Evolutionary conservation across 2,797 vertebrate species (phyloP).

Genomic region (Rhinogobio ventralis): DNA sequence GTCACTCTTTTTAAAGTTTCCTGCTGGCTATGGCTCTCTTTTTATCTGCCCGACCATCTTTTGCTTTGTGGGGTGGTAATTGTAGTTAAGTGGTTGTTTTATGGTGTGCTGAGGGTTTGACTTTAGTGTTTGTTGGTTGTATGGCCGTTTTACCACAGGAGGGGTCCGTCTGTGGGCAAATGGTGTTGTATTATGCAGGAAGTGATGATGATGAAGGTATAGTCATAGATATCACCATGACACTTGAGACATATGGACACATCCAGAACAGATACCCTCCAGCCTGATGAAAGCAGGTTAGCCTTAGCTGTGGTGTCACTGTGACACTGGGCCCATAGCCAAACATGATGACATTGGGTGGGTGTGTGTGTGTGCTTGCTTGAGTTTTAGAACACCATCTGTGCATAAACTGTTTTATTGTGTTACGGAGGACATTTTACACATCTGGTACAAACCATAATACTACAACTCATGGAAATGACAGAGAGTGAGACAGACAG

Average conservation of each 20-base stretch:
- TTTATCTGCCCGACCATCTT: conserved; percentile 14
- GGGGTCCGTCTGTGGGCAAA: not conserved
- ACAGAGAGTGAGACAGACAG: not conserved
- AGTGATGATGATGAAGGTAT: not conserved
- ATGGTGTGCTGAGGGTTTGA: conserved; percentile 15
- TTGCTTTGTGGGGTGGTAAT: conserved; percentile 11
- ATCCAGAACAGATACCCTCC: conserved; percentile 13
- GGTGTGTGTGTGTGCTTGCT: not conserved
- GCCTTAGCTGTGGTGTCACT: conserved; percentile 20
- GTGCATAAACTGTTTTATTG: not conserved
- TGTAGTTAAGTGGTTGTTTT: conserved; percentile 27
- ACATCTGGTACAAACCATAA: conserved; percentile 2
- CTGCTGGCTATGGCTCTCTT: not conserved
- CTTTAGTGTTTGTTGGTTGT: conserved; percentile 15
- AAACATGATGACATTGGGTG: not conserved
- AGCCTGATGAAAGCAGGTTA: conserved; percentile 10
- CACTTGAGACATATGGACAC: conserved; percentile 19
- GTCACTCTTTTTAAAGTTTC: not conserved
- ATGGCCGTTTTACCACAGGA: not conserved
- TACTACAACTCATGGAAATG: conserved; percentile 12
- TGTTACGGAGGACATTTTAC: not conserved
- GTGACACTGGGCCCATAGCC: not conserved
- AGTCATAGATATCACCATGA: not conserved
- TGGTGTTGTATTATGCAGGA: not conserved
- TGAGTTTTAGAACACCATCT: not conserved